Conservation (phyloP, 1,140 invertebrate species). For the Choristoneura fumiferana region DNA sequence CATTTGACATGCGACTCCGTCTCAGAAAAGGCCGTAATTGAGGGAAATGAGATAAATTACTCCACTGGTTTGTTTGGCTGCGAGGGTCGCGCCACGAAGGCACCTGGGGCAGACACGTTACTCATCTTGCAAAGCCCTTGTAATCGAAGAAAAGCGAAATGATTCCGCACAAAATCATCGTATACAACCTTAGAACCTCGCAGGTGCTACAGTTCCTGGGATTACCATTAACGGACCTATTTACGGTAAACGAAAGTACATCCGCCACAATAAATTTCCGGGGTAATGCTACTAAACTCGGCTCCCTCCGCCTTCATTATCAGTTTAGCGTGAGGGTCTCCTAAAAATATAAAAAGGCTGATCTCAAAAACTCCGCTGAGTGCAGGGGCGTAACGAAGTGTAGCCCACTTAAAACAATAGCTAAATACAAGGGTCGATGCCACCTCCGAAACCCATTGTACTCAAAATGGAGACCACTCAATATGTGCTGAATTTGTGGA, state of each 20-base stretch:
- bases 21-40: conserved; percentile 59
- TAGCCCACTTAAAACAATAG: conserved; percentile 75
- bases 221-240: conserved; percentile 55
- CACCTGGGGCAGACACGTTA: conserved; percentile 11
- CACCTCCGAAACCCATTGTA: conserved; percentile 48
- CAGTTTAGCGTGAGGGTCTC: conserved; percentile 58
- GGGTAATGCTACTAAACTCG: conserved; percentile 51
- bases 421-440: conserved; percentile 63
- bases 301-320: conserved; percentile 56
- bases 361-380: conserved; percentile 61
- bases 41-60: conserved; percentile 70
- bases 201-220: conserved; percentile 54
- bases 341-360: conserved; percentile 59
- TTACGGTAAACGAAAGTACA: conserved; percentile 57
- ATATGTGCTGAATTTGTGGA: conserved; percentile 72
- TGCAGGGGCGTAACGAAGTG: conserved; percentile 70
- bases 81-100: no score
- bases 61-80: conserved; percentile 49
- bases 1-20: conserved; percentile 44
- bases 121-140: conserved; percentile 13
- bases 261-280: conserved; percentile 64
- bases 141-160: conserved; percentile 13
- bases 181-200: conserved; percentile 9
- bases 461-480: conserved; percentile 64
- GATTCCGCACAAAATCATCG: background rate